Conservation (phyloP, 2,888 invertebrate species). For the Cryptosula pallasiana region DNA sequence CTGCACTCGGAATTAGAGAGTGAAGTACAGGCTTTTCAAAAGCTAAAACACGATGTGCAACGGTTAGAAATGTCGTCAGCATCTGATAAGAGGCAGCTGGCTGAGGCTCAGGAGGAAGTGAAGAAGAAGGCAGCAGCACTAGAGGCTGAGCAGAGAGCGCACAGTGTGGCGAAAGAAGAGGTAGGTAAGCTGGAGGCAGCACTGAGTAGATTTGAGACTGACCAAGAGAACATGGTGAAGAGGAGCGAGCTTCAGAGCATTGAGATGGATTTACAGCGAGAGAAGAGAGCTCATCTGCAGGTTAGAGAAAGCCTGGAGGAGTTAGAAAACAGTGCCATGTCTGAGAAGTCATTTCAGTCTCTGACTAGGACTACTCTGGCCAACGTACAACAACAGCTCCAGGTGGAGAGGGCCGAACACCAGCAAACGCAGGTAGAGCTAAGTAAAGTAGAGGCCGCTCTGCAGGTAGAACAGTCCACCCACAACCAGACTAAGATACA, state of each 20-base stretch:
- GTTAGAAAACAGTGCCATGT: background rate
- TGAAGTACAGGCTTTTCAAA: background rate
- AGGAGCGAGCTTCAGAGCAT: background rate
- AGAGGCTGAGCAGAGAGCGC: background rate
- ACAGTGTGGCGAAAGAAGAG: background rate
- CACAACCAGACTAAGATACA: background rate
- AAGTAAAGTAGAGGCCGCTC: background rate
- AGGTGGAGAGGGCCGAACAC: background rate
- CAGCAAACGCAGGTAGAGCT: background rate
- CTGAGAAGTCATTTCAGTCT: background rate
- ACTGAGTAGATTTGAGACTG: background rate
- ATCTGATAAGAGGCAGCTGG: background rate
- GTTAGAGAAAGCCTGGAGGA: background rate
- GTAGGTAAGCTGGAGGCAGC: background rate
- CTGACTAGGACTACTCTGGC: background rate
- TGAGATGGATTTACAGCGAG: background rate
- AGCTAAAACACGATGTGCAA: background rate
- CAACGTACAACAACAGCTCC: background rate
- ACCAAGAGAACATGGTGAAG: background rate
- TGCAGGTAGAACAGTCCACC: background rate
- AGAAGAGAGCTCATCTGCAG: background rate
- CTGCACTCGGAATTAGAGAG: background rate
- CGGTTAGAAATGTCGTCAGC: background rate
- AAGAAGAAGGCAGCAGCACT: background rate
- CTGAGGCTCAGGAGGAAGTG: background rate